These are phyloP conservation scores for Lophura nycthemera DNA, from an alignment of 2,113 vertebrate species.

Conservation along the genomic window DNA sequence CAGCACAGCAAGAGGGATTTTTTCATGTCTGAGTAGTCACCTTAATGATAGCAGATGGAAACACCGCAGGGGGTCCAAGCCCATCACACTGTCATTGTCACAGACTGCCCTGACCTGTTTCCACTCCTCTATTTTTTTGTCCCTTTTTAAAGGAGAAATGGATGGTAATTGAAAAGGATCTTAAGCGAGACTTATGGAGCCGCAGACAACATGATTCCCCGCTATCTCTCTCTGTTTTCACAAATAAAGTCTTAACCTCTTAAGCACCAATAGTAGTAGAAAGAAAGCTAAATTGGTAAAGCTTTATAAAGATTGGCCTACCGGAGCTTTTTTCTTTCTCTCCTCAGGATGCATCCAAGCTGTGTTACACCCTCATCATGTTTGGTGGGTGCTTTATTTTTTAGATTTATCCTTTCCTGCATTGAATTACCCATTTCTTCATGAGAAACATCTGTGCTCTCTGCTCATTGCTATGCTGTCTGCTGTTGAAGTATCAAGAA, in stretches of 20 bases:
- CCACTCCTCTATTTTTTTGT: constrained; percentile 83
- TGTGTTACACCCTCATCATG: not conserved
- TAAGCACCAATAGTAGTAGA: constrained; percentile 74
- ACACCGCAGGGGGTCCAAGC: constrained; percentile 83
- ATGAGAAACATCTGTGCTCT: not conserved
- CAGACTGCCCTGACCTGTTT: constrained; percentile 86
- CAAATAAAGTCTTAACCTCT: constrained; percentile 85
- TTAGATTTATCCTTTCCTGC: constrained; percentile 24
- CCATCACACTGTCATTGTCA: constrained; percentile 90
- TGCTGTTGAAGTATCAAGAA: not conserved
- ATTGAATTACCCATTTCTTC: constrained; percentile 29
- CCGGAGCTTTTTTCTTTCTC: constrained; percentile 22
- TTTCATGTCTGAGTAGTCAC: constrained; percentile 94
- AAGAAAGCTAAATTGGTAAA: constrained; percentile 74
- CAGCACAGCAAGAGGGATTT: constrained; percentile 89
- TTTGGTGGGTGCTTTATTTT: constrained; percentile 39
- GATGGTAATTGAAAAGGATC: constrained; percentile 91
- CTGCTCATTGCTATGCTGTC: not conserved
- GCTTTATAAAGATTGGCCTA: constrained; percentile 34
- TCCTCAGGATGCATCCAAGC: not conserved
- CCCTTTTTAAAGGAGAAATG: constrained; percentile 88
- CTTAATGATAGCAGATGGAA: constrained; percentile 97
- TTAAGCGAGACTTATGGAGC: constrained; percentile 85
- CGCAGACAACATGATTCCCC: constrained; percentile 76
- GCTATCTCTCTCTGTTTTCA: constrained; percentile 77